Base-by-base conservation (phyloP, 2,888 invertebrate species). In the Cremastinae sp. region DNA sequence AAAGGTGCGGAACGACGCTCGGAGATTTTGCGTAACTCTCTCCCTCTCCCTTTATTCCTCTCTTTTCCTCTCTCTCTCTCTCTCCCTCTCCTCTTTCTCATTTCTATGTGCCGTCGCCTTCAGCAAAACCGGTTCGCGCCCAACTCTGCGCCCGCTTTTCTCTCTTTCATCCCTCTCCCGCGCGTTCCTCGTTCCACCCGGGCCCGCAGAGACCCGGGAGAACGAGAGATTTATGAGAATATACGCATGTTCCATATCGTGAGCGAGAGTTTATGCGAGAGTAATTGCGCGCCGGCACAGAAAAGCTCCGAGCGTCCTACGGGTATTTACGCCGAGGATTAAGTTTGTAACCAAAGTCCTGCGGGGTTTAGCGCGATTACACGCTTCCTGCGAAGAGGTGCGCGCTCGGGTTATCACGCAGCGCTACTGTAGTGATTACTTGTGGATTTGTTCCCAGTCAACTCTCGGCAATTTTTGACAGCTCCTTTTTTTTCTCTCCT, bases 191-290 rank as follows among this genome's bases (percentile, higher is more conserved):
- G 5, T 5, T 28, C 28, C 28, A 3, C 28, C 28, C 28, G 5
- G 5, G 28, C 28, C 28, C 28, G 28, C 28, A 28, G 28, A 28
- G 28, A 28, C 5, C 8, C 16, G 18, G 1, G 16, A 61, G 62
- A 43, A 41, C 2, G 54, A 41, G 51, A 65, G 73, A 77, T 77
- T 77, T 74, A 77, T 73, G 69, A 53, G 64, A 69, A 76, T 65
- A 73, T 76, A 73, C 69, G 73, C 76, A 69, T 43, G 69, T 77
- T 74, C 49, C 76, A 74, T 70, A 74, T 74, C 73, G 73, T 70
- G 43, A 53, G n/a, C 64, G 62, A 43, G 58, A 45, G 47, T 65
- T 56, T 73, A 49, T 69, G 58, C 68, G 68, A 69, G 73, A 73
- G 59, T 76, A 69, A 76, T 73, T 69, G 64, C 43, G 65, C 54